phyloP scores from a whole-genome alignment of 1,140 invertebrate genomes.

The Papilio polytes region DNA sequence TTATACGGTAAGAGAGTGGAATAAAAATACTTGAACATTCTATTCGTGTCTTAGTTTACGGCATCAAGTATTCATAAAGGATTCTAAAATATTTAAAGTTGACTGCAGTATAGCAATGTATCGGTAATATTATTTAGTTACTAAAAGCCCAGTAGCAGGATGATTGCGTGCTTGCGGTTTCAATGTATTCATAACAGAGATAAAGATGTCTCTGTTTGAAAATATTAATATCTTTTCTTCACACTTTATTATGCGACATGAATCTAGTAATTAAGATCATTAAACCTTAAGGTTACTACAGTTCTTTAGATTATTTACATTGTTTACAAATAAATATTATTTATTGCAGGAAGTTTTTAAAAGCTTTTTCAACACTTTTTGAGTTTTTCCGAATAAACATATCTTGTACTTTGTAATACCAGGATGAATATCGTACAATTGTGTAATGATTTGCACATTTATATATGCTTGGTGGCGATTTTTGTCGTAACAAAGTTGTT shows the following conservation, averaged over 20 bases:
- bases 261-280: background rate
- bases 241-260: background rate
- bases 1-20: background rate
- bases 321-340: too few relatives aligned
- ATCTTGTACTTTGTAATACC: too few relatives aligned
- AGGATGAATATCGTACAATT: too few relatives aligned
- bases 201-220: background rate
- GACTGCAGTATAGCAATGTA: background rate
- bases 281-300: background rate
- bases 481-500: too few relatives aligned
- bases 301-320: background rate
- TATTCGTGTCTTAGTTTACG: background rate
- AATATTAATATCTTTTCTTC: background rate
- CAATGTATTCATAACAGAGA: slow-evolving; percentile 22
- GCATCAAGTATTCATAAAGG: background rate
- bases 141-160: slow-evolving; percentile 38
- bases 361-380: too few relatives aligned
- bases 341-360: too few relatives aligned
- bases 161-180: slow-evolving; percentile 27
- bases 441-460: too few relatives aligned
- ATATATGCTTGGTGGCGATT: too few relatives aligned
- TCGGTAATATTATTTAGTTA: slow-evolving; percentile 26
- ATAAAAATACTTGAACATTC: background rate
- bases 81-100: background rate
- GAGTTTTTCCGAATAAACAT: too few relatives aligned